Evolutionary conservation across 2,797 vertebrate species (phyloP), one percentile per base, ranked within the genome.

Genomic region (Vultur gryphus): DNA sequence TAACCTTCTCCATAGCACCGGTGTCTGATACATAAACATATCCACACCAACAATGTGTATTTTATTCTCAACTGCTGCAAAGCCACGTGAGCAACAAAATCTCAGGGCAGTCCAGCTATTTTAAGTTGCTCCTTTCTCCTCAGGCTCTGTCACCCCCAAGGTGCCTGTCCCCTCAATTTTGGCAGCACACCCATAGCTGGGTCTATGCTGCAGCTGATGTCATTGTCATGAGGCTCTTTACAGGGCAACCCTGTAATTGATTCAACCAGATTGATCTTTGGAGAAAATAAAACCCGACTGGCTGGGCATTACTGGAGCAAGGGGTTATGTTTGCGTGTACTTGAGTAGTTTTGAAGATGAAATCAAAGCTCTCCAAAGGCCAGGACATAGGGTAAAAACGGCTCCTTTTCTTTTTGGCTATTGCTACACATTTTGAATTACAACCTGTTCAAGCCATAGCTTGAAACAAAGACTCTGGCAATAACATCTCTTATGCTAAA

Each of bases 11-110:
- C 14, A 4, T 5, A 25, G n/a, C 48, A 8, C 61, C 1, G 0
- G 21, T 12, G 26, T 11, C 39, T 2, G 7, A 29, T 2, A 25
- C 4, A 17, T 3, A 3, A 57, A 11, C 11, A 3, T 7, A 41
- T 7, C 55, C 14, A 7, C 2, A 19, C 46, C 57, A 35, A 10
- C 75, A 8, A 6, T 0, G 8, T 6, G 23, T 7, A 16, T 29
- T 33, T n/a, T 11, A 7, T 29, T 20, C n/a, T 4, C 29, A 18
- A 3, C 48, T 6, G 9, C 48, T 3, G 46, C 54, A 18, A 13
- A 39, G 64, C 55, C 64, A 6, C 2, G 6, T 6, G 16, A 51
- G 46, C 21, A 5, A 21, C 11, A 33, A 65, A 46, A 23, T 13
- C 43, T 25, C 62, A 12, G 29, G 54, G 62, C 37, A 39, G 17